These are phyloP conservation scores for Alfaro cultratus DNA, from an alignment of 2,797 vertebrate genomes.

Conservation along the genomic window DNA sequence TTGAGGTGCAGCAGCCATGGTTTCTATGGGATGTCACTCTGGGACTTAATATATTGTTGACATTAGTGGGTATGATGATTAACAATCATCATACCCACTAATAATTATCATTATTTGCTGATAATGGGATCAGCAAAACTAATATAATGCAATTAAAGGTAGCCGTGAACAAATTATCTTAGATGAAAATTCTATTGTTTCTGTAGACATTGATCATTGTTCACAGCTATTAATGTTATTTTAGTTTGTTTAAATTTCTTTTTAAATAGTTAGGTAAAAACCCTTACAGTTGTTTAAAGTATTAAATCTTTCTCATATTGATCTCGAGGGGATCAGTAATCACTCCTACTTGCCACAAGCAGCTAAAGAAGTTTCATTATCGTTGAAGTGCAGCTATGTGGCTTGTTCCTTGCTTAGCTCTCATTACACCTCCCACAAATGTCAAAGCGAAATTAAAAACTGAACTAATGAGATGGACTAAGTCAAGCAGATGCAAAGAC, in stretches of 20 bases:
- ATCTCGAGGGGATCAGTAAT: neutral
- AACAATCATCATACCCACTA: too few relatives aligned
- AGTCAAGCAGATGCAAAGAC: constrained; percentile 10
- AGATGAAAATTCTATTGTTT: neutral
- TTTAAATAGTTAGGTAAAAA: neutral
- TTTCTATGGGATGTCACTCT: neutral
- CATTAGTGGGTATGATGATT: neutral
- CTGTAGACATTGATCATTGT: neutral
- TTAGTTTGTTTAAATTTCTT: neutral
- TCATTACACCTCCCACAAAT: neutral
- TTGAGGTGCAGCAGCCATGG: neutral
- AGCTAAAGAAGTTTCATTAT: neutral
- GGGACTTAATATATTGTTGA: neutral
- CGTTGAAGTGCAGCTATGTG: neutral
- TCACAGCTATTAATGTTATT: neutral
- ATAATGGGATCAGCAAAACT: neutral
- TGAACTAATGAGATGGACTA: neutral
- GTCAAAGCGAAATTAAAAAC: neutral
- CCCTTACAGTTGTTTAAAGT: neutral
- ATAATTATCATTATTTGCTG: too few relatives aligned
- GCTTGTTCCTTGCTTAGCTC: constrained; percentile 3
- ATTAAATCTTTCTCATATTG: neutral
- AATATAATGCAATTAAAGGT: neutral
- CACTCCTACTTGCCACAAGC: neutral
- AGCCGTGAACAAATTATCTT: neutral